Evolutionary conservation across 2,888 invertebrate genomes (phyloP).

Genomic region (Andrena fulva): DNA sequence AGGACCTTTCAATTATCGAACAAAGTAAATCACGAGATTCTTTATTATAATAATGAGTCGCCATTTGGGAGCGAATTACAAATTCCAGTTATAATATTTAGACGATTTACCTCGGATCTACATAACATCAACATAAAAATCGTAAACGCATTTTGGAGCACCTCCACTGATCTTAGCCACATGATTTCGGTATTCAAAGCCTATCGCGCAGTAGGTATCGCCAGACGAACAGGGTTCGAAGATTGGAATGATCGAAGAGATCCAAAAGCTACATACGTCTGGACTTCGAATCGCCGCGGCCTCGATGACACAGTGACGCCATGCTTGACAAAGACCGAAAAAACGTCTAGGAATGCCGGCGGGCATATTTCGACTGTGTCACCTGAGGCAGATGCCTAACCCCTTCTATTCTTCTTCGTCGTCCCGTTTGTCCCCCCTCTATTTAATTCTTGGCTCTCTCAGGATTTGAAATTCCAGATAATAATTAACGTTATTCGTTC

Average conservation of each 20-base stretch:
- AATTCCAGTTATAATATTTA: too few relatives aligned
- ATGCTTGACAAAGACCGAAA: slow-evolving; percentile 82
- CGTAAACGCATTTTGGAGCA: not conserved
- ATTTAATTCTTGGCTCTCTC: not conserved
- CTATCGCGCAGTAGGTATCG: slow-evolving; percentile 20
- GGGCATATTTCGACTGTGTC: slow-evolving; percentile 83
- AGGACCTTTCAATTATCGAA: too few relatives aligned
- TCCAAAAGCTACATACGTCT: slow-evolving; percentile 32
- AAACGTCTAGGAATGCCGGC: slow-evolving; percentile 82
- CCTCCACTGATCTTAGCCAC: slow-evolving; percentile 8
- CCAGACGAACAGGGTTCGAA: slow-evolving; percentile 23
- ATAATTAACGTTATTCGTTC: slow-evolving; percentile 12
- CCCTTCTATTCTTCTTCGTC: slow-evolving; percentile 46
- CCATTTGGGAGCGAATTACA: too few relatives aligned
- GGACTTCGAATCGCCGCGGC: slow-evolving; percentile 62
- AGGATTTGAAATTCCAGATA: not conserved
- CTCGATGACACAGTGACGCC: slow-evolving; percentile 80
- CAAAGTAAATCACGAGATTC: too few relatives aligned
- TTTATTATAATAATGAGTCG: too few relatives aligned
- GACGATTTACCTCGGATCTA: too few relatives aligned
- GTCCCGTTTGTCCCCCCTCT: slow-evolving; percentile 24
- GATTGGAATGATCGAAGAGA: slow-evolving; percentile 49
- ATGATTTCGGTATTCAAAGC: slow-evolving; percentile 15
- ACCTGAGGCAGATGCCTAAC: slow-evolving; percentile 71
- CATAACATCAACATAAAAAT: slow-evolving; percentile 10